Evolutionary conservation across 2,113 vertebrate genomes (phyloP).

Genomic region (Ramphastos sulfuratus): DNA sequence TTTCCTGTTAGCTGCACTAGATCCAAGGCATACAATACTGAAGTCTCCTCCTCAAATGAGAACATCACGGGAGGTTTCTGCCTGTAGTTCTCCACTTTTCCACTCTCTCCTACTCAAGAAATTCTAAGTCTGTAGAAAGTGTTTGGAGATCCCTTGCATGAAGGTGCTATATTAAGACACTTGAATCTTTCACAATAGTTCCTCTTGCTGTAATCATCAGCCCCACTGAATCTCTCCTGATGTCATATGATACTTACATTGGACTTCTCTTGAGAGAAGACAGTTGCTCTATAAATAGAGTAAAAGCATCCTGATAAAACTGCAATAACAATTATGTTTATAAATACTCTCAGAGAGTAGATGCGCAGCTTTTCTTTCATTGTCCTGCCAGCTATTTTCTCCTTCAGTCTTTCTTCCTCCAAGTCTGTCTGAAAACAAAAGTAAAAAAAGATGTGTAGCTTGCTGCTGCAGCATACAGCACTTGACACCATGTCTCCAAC

Average conservation of each 20-base stretch:
- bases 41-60: not conserved
- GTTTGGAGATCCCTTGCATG: not conserved
- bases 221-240: not conserved
- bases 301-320: slow-evolving; percentile 89
- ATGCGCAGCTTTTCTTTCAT: slow-evolving; percentile 82
- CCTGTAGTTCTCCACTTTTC: not conserved
- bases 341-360: slow-evolving; percentile 82
- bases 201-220: slow-evolving; percentile 17
- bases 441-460: not conserved
- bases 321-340: slow-evolving; percentile 86
- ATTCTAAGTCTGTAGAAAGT: not conserved
- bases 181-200: slow-evolving; percentile 33
- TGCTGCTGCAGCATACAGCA: not conserved
- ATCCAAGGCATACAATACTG: not conserved
- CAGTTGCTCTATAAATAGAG: slow-evolving; percentile 88
- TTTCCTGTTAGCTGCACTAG: not conserved
- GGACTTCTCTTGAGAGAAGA: slow-evolving; percentile 84
- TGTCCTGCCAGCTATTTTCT: slow-evolving; percentile 86
- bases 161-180: slow-evolving; percentile 31
- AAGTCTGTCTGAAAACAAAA: slow-evolving; percentile 84
- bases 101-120: not conserved
- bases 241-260: slow-evolving; percentile 57
- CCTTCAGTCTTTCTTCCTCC: slow-evolving; percentile 89
- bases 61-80: not conserved
- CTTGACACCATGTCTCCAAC: not conserved